Evolutionary conservation across 2,113 vertebrate genomes (phyloP), one percentile per base, ranked within the genome.

Genomic region (Motacilla alba): DNA sequence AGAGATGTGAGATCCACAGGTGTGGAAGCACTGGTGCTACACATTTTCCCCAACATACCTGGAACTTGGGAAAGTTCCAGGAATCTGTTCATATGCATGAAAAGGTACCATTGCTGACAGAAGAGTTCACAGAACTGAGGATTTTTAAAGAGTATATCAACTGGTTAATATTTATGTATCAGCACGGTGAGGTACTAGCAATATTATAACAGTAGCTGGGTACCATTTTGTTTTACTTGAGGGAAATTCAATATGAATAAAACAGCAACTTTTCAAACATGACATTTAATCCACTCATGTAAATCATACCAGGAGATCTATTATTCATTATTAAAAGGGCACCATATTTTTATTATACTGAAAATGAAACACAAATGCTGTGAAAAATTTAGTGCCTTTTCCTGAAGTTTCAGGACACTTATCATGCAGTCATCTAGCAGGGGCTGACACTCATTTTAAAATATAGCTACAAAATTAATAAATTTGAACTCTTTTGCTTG

Each of bases 301-400:
- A 99, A 99, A 99, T 99, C 99, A 98, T 98, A 98, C 92, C 78
- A 63, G 93, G 91, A 97, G 93, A 98, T 99, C 97, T 98, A 99
- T 98, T 98, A 99, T 99, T 99, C 98, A 99, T 99, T 99, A 98
- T 99, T 98, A 98, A 99, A 98, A 98, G 97, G 98, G 97, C 98
- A 98, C 97, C 97, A 97, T 98, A 98, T 98, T 99, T 98, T 99
- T 99, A 99, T 98, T 98, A 98, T 97, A 97, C 96, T 97, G 97
- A 98, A 98, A 98, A 98, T 98, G 97, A 98, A 98, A 98, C 98
- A 97, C 97, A 98, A 99, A 98, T 97, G 97, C 97, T 98, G 96
- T 98, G 97, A 99, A 99, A 99, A 98, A 99, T 99, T 97, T 97
- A 98, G 93, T 98, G 97, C 97, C 97, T 97, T 97, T 97, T 98